A percentile compares a stretch with the other conserved stretches of the same genome.
Conservation (phyloP, 1,140 invertebrate genomes). For the Daktulosphaira vitifoliae region DNA sequence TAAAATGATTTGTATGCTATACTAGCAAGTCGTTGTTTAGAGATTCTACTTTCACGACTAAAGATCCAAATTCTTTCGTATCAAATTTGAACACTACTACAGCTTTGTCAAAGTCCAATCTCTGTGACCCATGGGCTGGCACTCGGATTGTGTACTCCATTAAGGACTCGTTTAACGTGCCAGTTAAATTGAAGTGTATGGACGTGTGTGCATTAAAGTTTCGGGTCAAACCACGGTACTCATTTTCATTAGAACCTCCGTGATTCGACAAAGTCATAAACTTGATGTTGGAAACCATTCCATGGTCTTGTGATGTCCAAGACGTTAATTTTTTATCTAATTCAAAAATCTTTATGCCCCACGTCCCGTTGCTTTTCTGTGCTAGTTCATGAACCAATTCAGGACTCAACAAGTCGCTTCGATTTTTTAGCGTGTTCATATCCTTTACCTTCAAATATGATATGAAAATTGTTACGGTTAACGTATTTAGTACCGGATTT, state of each 20-base stretch:
- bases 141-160: neutral
- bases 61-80: neutral
- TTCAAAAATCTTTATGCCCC: constrained; percentile 16
- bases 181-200: neutral
- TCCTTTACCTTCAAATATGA: too few relatives aligned
- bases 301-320: neutral
- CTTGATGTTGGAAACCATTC: neutral
- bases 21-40: neutral
- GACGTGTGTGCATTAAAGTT: neutral
- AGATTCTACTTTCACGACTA: neutral
- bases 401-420: neutral
- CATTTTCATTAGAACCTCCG: neutral
- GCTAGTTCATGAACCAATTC: neutral
- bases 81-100: constrained; percentile 1
- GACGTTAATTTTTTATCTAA: neutral
- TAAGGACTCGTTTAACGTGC: neutral
- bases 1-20: too few relatives aligned
- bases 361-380: neutral
- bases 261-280: neutral
- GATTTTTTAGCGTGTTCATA: neutral
- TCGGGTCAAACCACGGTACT: neutral
- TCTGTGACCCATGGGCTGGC: neutral
- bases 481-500: too few relatives aligned
- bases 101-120: neutral
- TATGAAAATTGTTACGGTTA: too few relatives aligned